These are phyloP conservation scores for Pheosia gnoma DNA, from an alignment of 2,888 invertebrate species.

Conservation along the genomic window DNA sequence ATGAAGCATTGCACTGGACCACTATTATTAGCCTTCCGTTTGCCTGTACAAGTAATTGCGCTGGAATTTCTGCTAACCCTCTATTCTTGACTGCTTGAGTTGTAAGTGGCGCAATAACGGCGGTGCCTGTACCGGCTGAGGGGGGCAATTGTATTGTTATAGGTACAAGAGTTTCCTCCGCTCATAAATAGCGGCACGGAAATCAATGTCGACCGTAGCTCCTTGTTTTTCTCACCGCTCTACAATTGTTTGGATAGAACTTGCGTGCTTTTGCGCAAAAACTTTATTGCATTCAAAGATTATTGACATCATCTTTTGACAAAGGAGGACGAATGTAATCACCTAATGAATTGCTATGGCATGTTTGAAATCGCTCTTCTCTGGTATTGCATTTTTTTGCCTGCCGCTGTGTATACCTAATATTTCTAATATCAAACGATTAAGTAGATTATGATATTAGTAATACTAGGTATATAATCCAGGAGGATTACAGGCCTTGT, in stretches of 20 bases:
- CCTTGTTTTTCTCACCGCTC: slow-evolving; percentile 30
- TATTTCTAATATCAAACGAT: background rate
- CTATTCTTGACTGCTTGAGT: slow-evolving; percentile 34
- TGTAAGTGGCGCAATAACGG: slow-evolving; percentile 44
- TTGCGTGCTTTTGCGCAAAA: background rate
- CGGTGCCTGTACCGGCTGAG: slow-evolving; percentile 24
- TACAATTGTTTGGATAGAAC: background rate
- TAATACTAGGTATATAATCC: too few relatives aligned
- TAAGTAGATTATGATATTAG: too few relatives aligned
- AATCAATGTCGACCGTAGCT: slow-evolving; percentile 37
- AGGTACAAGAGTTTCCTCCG: slow-evolving; percentile 33
- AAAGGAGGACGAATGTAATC: background rate
- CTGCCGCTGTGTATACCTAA: background rate
- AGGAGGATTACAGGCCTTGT: too few relatives aligned
- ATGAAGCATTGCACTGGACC: slow-evolving; percentile 31
- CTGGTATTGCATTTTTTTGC: background rate
- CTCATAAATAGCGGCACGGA: slow-evolving; percentile 38
- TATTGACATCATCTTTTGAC: background rate
- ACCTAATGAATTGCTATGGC: background rate
- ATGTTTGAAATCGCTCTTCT: background rate
- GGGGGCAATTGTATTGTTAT: slow-evolving; percentile 44
- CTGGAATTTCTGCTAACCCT: slow-evolving; percentile 33
- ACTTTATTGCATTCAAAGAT: background rate
- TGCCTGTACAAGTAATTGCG: slow-evolving; percentile 31
- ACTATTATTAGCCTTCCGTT: slow-evolving; percentile 41